Base-by-base conservation (phyloP, 2,888 invertebrate genomes). In the Chrysodeixis includens region DNA sequence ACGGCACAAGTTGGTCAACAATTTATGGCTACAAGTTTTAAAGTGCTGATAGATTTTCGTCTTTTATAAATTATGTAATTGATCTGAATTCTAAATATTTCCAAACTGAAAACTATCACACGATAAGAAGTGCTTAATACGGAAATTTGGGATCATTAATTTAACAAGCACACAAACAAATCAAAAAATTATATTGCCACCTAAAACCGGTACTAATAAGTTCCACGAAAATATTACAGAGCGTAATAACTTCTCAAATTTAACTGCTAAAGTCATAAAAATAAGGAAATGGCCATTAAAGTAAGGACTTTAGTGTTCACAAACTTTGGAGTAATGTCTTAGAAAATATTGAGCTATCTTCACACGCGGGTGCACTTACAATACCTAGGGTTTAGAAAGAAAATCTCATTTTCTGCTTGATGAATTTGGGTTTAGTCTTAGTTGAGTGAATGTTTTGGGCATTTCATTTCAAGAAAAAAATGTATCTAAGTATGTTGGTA, bases 221-320 rank as follows among this genome's bases (percentile, higher is more conserved):
- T 49, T 71, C 26, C 26, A n/a, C 18, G 26, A 51, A 51, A 52
- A 14, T 52, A 12, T 52, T 14, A 51, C 20, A 14, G 26, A 26
- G 22, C 14, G 26, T 14, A 52, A 52, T 52, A 14, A 7, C 22
- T 52, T 52, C n/a, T n/a, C 26, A 14, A 52, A 52, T 26, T 52
- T 52, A 52, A 52, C 22, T 22, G 22, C 7, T 12, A 1, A 20
- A 26, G 52, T 26, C 52, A 52, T 52, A 52, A 52, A 52, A 26
- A 52, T 52, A 52, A 52, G 52, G 26, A 52, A 52, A 5, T 12
- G 26, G 1, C 52, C 52, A 52, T 52, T 26, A 52, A 26, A 20
- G 26, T 51, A 22, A 22, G 20, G 49, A 49, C 49, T 49, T 20
- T 6, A 58, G 26, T 51, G 10, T n/a, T 9, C 10, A 56, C 49